Evolutionary conservation across 1,140 invertebrate species (phyloP), one percentile per base, ranked within the genome.

Genomic region (Drosophila pallidifrons): DNA sequence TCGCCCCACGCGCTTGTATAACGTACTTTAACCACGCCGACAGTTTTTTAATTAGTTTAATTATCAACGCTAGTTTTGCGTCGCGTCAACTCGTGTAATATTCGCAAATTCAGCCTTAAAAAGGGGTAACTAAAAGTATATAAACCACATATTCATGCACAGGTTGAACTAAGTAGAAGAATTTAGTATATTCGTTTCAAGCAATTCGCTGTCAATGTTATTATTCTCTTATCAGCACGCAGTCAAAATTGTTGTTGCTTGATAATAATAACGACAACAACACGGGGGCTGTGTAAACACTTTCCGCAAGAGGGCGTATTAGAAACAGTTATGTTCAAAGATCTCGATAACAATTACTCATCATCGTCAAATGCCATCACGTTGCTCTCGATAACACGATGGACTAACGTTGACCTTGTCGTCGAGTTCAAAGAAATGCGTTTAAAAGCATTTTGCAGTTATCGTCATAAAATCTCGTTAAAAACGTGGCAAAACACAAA

Each of bases 361-460:
- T 58, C 10, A 32, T 8, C 35, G 2, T 32, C 41, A 71, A 82
- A 81, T 83, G 60, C 65, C 51, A 74, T 68, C 77, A 77, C 77
- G 54, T 81, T 60, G 57, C 60, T 41, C 38, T 6, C 52, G 32
- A 64, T 68, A 67, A 69, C 79, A 75, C 15, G 15, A 63, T 15
- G 28, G 28, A 41, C 61, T 77, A 72, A 70, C 73, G 75, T 77
- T 82, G 83, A 81, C 80, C 80, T 87, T 88, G 80, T 80, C 80
- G 47, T 70, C 58, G 60, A 67, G 77, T 88, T 86, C 63, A 72
- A 79, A 77, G 76, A 77, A 77, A 88, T 80, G 80, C 69, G 59
- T 46, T 69, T 25, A 45, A 79, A 64, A 55, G 67, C 65, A 74
- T 55, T 76, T 63, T 28, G 15, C 45, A 54, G 52, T 16, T 52